phyloP scores from a whole-genome alignment of 1,140 invertebrate species.

The Pteromalus puparum region DNA sequence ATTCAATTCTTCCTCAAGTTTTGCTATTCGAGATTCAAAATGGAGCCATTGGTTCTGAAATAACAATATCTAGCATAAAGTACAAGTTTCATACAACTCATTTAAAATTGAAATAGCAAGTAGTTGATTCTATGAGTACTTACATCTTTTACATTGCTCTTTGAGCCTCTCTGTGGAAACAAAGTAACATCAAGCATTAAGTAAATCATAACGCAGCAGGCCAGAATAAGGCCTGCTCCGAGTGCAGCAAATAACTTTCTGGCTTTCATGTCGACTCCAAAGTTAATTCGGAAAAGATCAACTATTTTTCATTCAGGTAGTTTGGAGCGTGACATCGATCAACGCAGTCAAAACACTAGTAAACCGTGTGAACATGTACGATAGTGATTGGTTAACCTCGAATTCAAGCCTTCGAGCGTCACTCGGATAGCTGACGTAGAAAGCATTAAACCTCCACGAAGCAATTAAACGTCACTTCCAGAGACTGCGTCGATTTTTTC shows the following conservation, averaged over 20 bases:
- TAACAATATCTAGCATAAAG: slow-evolving; percentile 26
- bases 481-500: background rate
- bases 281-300: background rate
- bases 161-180: slow-evolving; percentile 62
- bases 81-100: slow-evolving; percentile 24
- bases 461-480: slow-evolving; percentile 14
- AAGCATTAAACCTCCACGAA: slow-evolving; percentile 3
- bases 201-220: slow-evolving; percentile 71
- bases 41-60: slow-evolving; percentile 81
- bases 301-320: background rate
- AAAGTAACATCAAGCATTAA: slow-evolving; percentile 71
- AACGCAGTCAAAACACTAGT: background rate
- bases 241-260: slow-evolving; percentile 68
- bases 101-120: background rate
- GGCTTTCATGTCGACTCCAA: slow-evolving; percentile 64
- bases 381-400: background rate
- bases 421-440: too few relatives aligned
- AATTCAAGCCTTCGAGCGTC: background rate
- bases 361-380: background rate
- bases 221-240: slow-evolving; percentile 67
- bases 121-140: slow-evolving; percentile 45
- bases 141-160: slow-evolving; percentile 65
- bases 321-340: background rate
- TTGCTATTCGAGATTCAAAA: slow-evolving; percentile 80
- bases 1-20: slow-evolving; percentile 80